These are phyloP conservation scores for Periphyllus acericola DNA, from an alignment of 2,888 invertebrate species.

Conservation along the genomic window DNA sequence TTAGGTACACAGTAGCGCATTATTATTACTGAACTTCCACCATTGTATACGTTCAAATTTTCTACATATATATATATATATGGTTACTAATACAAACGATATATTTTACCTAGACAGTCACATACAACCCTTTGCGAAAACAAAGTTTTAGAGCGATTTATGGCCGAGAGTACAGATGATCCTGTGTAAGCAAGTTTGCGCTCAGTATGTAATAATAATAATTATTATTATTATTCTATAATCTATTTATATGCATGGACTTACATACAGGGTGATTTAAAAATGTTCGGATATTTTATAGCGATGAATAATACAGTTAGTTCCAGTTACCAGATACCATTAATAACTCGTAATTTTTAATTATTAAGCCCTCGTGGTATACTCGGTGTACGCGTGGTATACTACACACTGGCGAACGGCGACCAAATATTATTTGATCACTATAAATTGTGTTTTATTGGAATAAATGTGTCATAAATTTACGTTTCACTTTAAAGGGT, in stretches of 20 bases:
- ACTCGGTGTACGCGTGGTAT: too few relatives aligned
- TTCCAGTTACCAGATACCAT: neutral
- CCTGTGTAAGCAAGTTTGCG: neutral
- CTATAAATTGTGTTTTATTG: too few relatives aligned
- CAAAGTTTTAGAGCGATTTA: neutral
- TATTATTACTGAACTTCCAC: neutral
- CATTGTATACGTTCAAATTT: neutral
- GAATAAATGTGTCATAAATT: too few relatives aligned
- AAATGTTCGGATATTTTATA: neutral
- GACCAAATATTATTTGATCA: neutral
- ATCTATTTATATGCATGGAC: too few relatives aligned
- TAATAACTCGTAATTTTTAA: neutral
- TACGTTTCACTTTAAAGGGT: neutral
- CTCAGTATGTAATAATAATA: neutral
- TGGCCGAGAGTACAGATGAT: neutral
- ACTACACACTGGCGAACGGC: neutral
- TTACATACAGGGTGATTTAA: neutral
- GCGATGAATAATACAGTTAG: neutral
- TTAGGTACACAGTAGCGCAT: neutral
- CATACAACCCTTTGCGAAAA: neutral
- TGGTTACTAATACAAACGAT: neutral
- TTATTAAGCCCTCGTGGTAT: neutral
- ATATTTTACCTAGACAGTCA: neutral
- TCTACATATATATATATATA: neutral
- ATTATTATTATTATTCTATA: neutral